Conservation (phyloP, 1,140 invertebrate genomes). For the Ostrea edulis region DNA sequence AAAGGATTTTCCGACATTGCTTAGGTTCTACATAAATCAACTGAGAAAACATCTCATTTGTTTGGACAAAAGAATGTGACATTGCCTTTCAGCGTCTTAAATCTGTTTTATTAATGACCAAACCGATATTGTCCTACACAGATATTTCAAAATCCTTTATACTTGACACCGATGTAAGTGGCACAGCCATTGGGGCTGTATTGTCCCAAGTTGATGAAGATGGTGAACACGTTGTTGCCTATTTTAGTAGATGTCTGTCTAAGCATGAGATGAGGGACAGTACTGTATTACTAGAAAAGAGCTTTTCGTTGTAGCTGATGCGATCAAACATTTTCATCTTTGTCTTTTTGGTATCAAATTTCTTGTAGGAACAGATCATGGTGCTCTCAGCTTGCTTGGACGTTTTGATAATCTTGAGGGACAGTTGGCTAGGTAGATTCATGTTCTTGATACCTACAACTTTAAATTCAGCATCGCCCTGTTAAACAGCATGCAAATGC, state of each 20-base stretch:
- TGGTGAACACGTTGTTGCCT: neutral
- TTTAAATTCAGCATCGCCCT: constrained; percentile 16
- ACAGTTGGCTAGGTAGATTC: constrained; percentile 57
- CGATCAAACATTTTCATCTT: constrained; percentile 39
- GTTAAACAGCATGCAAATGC: constrained; percentile 13
- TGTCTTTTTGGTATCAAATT: constrained; percentile 5
- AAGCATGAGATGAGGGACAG: constrained; percentile 17
- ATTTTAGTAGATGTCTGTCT: neutral
- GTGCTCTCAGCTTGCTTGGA: too few species aligned
- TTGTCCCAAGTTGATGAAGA: neutral
- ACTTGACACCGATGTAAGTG: constrained; percentile 78
- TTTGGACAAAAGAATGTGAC: neutral
- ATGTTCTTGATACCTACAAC: constrained; percentile 55
- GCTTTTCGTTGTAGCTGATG: neutral
- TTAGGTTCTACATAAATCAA: constrained; percentile 35
- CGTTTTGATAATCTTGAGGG: too few species aligned
- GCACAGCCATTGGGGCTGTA: constrained; percentile 74
- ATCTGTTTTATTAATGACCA: constrained; percentile 2
- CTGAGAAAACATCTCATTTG: neutral
- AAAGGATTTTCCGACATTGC: constrained; percentile 38
- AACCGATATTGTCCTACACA: constrained; percentile 7
- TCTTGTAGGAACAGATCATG: constrained; percentile 35
- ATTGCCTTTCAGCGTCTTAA: neutral
- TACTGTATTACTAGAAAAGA: constrained; percentile 17
- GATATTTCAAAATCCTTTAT: constrained; percentile 70